Conservation (phyloP, 2,888 invertebrate genomes). For the Leptothorax acervorum region DNA sequence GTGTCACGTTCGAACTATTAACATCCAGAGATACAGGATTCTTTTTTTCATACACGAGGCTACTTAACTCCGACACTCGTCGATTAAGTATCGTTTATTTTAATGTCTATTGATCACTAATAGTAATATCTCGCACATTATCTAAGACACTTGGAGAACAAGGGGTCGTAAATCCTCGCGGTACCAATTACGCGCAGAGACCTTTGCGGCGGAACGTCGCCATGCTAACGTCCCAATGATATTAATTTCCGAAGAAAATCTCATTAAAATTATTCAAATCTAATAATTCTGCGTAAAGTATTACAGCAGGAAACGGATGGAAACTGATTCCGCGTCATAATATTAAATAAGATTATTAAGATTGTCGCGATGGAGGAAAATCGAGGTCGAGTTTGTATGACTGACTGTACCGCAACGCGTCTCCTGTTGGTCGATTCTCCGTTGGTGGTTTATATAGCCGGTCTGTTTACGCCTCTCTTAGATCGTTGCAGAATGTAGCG, state of each 20-base stretch:
- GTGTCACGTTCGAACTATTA: constrained; percentile 39
- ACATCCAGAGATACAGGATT: constrained; percentile 8
- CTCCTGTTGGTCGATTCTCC: constrained; percentile 64
- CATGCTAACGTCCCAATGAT: not conserved
- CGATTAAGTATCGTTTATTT: constrained; percentile 19
- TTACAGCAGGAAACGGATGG: constrained; percentile 61
- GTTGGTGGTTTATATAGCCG: constrained; percentile 73
- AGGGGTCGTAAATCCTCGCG: constrained; percentile 26
- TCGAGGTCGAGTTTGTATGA: constrained; percentile 70
- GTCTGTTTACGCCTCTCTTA: constrained; percentile 76
- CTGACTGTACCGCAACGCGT: constrained; percentile 68
- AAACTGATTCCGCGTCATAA: constrained; percentile 59
- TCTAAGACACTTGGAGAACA: constrained; percentile 22
- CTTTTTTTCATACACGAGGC: not conserved
- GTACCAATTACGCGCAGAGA: constrained; percentile 20
- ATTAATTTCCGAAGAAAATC: constrained; percentile 50
- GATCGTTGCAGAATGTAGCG: constrained; percentile 72
- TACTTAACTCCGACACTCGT: not conserved
- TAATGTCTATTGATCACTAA: constrained; percentile 11
- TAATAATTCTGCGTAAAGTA: constrained; percentile 58
- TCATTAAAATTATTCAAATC: constrained; percentile 59
- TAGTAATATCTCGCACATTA: constrained; percentile 12
- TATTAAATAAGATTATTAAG: no score
- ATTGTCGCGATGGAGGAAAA: constrained; percentile 66
- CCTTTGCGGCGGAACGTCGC: not conserved